Evolutionary conservation across 2,797 vertebrate species (phyloP), one percentile per base, ranked within the genome.

Genomic region (Kryptolebias ocellatus): DNA sequence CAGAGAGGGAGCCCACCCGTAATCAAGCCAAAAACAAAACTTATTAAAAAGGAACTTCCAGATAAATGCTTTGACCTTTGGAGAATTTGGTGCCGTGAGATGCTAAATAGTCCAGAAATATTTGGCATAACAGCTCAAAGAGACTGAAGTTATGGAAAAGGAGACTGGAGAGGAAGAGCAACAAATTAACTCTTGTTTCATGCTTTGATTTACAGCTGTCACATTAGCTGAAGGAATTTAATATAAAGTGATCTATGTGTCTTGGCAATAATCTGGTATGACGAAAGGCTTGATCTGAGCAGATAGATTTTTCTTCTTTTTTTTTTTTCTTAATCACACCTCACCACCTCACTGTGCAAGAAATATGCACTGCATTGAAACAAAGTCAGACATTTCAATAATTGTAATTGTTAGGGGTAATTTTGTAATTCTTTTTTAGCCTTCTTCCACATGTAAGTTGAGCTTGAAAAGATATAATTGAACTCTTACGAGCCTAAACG

Each of bases 231-330:
- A 81, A 89, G 83, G 87, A 92, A 89, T 92, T 90, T 92, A 92
- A 93, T 94, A 90, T 92, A 85, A 87, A 86, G 80, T 91, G 90
- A 94, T 92, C 76, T 83, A 91, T 91, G 87, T 84, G 66, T 89
- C 79, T 92, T 93, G 92, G 91, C 90, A 90, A 65, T 71, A 27
- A 42, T 37, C 12, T 4, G 63, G 49, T 71, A 74, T 90, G 90
- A 91, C 83, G 46, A 87, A 89, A 87, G 64, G 64, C 58, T 80
- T 45, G 73, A 87, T 79, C 73, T 55, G 78, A 90, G 81, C 84
- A 81, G 78, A 76, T 88, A 83, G 64, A 79, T 85, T 87, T 50
- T 20, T 50, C 17, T 31, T 64, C 20, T 37, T 6, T 20, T 50
- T 18, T 31, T 64, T 39, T 37, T 6, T 54, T 49, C 24, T 51